phyloP scores from a whole-genome alignment of 2,888 invertebrate species.

The Geotrupes spiniger region DNA sequence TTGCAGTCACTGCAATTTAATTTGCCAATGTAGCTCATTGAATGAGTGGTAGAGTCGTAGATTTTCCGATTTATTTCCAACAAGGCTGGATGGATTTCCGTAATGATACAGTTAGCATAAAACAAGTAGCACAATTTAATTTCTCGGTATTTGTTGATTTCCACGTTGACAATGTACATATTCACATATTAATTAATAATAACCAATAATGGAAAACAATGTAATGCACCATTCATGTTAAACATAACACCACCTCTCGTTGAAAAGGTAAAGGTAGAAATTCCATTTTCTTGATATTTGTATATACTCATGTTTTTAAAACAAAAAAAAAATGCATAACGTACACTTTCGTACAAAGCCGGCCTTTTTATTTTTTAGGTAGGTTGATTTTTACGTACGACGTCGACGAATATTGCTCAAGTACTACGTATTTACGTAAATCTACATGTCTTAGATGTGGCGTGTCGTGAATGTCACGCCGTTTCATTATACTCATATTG shows the following conservation, averaged over 20 bases:
- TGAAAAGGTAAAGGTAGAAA: neutral
- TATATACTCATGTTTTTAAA: neutral
- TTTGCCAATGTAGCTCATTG: too few relatives aligned
- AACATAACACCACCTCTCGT: slow-evolving; percentile 1
- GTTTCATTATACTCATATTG: too few relatives aligned
- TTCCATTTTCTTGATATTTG: neutral
- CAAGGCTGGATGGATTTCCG: too few relatives aligned
- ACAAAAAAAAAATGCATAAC: neutral
- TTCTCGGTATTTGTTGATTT: slow-evolving; percentile 5
- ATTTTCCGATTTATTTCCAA: slow-evolving; percentile 10
- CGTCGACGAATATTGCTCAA: slow-evolving; percentile 24
- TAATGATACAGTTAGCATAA: slow-evolving; percentile 19
- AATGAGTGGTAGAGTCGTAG: slow-evolving; percentile 17
- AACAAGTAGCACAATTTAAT: slow-evolving; percentile 18
- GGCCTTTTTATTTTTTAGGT: neutral
- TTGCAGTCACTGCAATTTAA: too few relatives aligned
- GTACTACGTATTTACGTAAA: slow-evolving; percentile 21
- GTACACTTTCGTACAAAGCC: neutral
- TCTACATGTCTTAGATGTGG: slow-evolving; percentile 6
- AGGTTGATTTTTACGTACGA: neutral
- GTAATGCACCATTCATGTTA: slow-evolving; percentile 6
- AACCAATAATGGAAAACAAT: neutral
- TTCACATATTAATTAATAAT: too few relatives aligned
- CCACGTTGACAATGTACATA: too few relatives aligned
- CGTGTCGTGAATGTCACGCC: neutral